Percentiles rank a stretch among this genome's conserved stretches.
Conservation (phyloP, 2,113 vertebrate species). For the Oncorhynchus keta region DNA sequence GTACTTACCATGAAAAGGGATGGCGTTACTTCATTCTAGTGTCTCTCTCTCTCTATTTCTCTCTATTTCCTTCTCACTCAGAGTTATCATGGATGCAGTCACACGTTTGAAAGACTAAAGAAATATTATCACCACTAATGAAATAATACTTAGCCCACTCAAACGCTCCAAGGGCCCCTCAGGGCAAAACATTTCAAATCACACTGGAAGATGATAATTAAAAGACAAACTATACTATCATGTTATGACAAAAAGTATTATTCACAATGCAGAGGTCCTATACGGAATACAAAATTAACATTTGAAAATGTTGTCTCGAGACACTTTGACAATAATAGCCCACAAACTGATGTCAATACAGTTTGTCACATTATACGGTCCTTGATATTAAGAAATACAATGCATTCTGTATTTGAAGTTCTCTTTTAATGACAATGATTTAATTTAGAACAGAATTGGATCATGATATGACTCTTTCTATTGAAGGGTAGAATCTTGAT, state of each 20-base stretch:
- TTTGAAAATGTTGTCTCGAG: not conserved
- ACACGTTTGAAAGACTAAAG: conserved; percentile 47
- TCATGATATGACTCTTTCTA: not conserved
- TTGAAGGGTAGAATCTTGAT: not conserved
- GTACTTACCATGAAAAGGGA: conserved; percentile 65
- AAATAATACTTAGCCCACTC: conserved; percentile 53
- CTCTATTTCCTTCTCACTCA: not conserved
- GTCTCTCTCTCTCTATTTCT: not conserved
- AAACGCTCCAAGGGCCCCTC: conserved; percentile 39
- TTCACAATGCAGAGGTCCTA: conserved; percentile 26
- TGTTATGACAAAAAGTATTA: conserved; percentile 20
- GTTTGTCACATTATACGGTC: not conserved
- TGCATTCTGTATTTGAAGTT: not conserved
- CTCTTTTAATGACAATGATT: not conserved
- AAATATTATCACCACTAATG: conserved; percentile 61
- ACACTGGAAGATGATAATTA: conserved; percentile 57
- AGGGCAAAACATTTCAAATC: conserved; percentile 26
- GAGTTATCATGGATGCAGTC: conserved; percentile 4
- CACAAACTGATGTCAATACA: not conserved
- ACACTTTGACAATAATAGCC: not conserved
- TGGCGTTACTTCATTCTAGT: not conserved
- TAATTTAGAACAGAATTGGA: not conserved
- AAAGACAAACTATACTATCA: conserved; percentile 37
- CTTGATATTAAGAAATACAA: not conserved
- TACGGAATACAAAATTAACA: conserved; percentile 24